Conservation (phyloP, 2,797 vertebrate genomes). For the Sebastes cheni region DNA sequence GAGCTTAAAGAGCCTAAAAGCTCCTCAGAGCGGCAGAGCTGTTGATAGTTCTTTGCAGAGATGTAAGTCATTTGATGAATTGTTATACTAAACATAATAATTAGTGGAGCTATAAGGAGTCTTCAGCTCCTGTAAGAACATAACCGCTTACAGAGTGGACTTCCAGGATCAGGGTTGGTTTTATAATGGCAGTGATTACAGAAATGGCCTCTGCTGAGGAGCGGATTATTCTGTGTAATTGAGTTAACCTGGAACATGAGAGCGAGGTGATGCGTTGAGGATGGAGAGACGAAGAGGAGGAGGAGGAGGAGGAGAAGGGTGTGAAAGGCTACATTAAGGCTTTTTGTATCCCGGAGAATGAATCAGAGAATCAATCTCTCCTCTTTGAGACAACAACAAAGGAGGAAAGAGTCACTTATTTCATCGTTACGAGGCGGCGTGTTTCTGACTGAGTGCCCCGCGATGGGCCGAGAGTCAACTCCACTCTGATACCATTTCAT, state of each 20-base stretch:
- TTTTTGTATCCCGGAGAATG: not conserved
- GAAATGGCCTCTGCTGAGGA: not conserved
- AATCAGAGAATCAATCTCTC: slow-evolving; percentile 2
- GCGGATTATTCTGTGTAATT: slow-evolving; percentile 21
- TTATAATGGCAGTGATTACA: not conserved
- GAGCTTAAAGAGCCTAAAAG: too few species aligned
- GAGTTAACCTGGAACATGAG: slow-evolving; percentile 35
- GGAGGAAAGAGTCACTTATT: not conserved
- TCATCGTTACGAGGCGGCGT: not conserved
- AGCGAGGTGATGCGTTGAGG: not conserved
- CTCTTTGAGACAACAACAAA: slow-evolving; percentile 9
- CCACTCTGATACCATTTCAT: not conserved
- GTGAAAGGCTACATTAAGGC: slow-evolving; percentile 13
- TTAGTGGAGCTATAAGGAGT: not conserved
- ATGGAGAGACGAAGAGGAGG: not conserved
- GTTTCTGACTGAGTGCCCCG: slow-evolving; percentile 7
- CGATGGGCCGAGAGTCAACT: not conserved
- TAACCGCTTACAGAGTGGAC: not conserved
- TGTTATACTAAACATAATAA: not conserved
- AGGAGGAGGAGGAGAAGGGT: not conserved
- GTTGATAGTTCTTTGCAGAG: too few species aligned
- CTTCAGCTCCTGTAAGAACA: not conserved
- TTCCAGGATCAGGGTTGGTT: not conserved
- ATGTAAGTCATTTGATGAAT: not conserved
- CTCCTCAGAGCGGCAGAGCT: too few species aligned